Percentiles rank a stretch among this genome's conserved stretches.
These are phyloP conservation scores for Percina caprodes DNA, from an alignment of 2,113 vertebrate species.

Conservation along the genomic window DNA sequence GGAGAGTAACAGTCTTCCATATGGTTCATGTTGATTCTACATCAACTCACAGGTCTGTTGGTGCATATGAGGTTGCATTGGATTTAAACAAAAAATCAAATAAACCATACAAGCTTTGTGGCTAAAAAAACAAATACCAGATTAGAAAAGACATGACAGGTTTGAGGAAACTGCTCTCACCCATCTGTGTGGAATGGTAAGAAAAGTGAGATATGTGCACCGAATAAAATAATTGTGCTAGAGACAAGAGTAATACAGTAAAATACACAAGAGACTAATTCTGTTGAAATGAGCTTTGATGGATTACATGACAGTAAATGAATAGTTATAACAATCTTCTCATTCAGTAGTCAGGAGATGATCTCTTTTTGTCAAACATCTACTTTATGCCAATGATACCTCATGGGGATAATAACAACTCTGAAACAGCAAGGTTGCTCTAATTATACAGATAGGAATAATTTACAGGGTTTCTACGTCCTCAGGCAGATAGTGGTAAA, in stretches of 20 bases:
- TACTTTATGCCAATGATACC: slow-evolving; percentile 47
- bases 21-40: slow-evolving; percentile 19
- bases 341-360: slow-evolving; percentile 47
- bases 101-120: slow-evolving; percentile 3
- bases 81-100: slow-evolving; percentile 9
- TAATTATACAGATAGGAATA: slow-evolving; percentile 51
- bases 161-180: slow-evolving; percentile 12
- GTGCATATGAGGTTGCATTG: not conserved
- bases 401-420: slow-evolving; percentile 55
- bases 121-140: not conserved
- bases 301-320: slow-evolving; percentile 52
- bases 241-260: not conserved
- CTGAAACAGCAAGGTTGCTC: slow-evolving; percentile 44
- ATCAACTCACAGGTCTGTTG: not conserved
- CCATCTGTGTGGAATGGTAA: not conserved
- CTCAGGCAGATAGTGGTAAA: slow-evolving; percentile 50
- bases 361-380: slow-evolving; percentile 52
- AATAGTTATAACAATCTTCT: slow-evolving; percentile 52
- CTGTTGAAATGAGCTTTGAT: slow-evolving; percentile 31
- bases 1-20: slow-evolving; percentile 7
- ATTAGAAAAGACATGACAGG: not conserved
- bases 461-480: slow-evolving; percentile 29
- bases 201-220: slow-evolving; percentile 5
- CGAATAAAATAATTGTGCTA: not conserved
- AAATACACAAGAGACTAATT: slow-evolving; percentile 4